phyloP scores from a whole-genome alignment of 92 coral and sea anemone species.

The Virgularia gustaviana region DNA sequence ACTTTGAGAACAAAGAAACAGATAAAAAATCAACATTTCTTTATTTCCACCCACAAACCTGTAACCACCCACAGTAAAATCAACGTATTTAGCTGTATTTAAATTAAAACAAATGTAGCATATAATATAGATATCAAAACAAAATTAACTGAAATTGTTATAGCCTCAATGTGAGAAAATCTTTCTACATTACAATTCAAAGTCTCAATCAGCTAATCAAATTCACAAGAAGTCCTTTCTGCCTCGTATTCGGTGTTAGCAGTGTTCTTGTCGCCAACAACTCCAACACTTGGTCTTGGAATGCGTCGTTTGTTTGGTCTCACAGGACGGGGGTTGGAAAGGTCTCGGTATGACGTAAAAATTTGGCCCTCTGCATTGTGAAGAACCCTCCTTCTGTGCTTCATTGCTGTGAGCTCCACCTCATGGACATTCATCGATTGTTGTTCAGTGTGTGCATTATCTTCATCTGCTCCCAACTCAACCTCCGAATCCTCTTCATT shows the following conservation, averaged over 20 bases:
- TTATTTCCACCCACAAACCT: not conserved
- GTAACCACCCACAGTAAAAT: no score
- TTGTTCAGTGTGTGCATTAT: slow-evolving; percentile 24
- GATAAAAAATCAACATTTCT: not conserved
- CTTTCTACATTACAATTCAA: not conserved
- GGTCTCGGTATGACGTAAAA: slow-evolving; percentile 53
- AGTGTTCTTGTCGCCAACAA: no score
- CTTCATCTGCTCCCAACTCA: slow-evolving; percentile 37
- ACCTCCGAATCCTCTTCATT: slow-evolving; percentile 6
- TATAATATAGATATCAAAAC: no score
- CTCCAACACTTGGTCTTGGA: no score
- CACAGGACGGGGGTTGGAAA: slow-evolving; percentile 27
- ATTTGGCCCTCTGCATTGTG: slow-evolving; percentile 50
- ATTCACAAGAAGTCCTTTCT: slow-evolving; percentile 30
- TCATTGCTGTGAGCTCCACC: slow-evolving; percentile 47
- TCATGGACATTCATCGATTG: slow-evolving; percentile 41
- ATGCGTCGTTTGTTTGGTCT: slow-evolving; percentile 3
- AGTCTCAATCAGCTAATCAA: slow-evolving; percentile 9
- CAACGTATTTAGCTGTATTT: no score
- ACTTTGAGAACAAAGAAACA: no score
- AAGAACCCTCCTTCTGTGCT: slow-evolving; percentile 49
- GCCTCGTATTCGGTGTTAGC: slow-evolving; percentile 6
- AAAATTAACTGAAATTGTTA: not conserved
- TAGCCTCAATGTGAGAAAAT: not conserved
- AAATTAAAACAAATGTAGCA: no score